These are phyloP conservation scores for Ectobius pallidus DNA, from an alignment of 2,888 invertebrate genomes.

Conservation along the genomic window DNA sequence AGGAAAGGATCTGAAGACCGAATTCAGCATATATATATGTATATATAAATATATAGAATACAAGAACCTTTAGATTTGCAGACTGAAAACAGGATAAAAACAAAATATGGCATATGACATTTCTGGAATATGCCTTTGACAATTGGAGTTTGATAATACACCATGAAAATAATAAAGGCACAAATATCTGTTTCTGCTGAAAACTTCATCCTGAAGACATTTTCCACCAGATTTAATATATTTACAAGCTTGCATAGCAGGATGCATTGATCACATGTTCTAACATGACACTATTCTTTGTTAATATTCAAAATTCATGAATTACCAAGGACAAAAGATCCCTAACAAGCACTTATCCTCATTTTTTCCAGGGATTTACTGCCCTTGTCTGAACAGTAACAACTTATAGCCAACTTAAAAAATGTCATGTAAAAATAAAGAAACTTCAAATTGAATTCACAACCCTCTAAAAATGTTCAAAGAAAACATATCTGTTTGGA, in stretches of 20 bases:
- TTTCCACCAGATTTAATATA: background rate
- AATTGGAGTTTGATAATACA: conserved; percentile 34
- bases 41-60: conserved; percentile 2
- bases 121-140: conserved; percentile 29
- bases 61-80: background rate
- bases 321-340: no score
- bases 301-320: no score
- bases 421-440: conserved; percentile 6
- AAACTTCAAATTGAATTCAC: conserved; percentile 21
- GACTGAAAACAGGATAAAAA: conserved; percentile 14
- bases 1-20: background rate
- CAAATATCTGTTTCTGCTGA: conserved; percentile 37
- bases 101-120: conserved; percentile 38
- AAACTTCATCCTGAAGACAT: conserved; percentile 36
- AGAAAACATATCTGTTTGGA: background rate
- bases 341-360: no score
- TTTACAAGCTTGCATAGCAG: conserved; percentile 1
- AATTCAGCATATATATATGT: conserved; percentile 3
- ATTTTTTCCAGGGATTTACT: no score
- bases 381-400: no score
- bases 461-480: conserved; percentile 30
- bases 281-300: background rate
- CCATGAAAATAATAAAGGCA: conserved; percentile 41
- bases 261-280: background rate
- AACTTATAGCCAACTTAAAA: no score